Evolutionary conservation across 2,113 vertebrate genomes (phyloP).

Genomic region (Serilophus lunatus): DNA sequence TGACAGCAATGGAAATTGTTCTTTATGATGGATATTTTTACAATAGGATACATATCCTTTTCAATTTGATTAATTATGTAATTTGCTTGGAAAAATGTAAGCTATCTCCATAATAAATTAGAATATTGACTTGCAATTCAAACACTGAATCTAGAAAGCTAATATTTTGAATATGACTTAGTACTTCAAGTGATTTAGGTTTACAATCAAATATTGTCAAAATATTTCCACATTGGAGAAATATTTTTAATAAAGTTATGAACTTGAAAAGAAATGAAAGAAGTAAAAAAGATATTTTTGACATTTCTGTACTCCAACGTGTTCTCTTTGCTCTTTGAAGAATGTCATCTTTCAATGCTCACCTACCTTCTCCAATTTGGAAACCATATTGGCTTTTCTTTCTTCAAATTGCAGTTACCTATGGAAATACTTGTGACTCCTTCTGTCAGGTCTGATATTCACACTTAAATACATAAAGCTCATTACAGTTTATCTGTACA

Average conservation of each 20-base stretch:
- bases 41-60: slow-evolving; percentile 43
- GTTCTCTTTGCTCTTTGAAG: slow-evolving; percentile 29
- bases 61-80: slow-evolving; percentile 55
- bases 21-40: slow-evolving; percentile 62
- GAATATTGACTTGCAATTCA: slow-evolving; percentile 9
- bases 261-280: not conserved
- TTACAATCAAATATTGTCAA: slow-evolving; percentile 15
- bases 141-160: slow-evolving; percentile 2
- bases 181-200: not conserved
- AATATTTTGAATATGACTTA: slow-evolving; percentile 47
- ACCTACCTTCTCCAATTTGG: not conserved
- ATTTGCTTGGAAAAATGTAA: slow-evolving; percentile 41
- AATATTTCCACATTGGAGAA: not conserved
- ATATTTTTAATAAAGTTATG: slow-evolving; percentile 14
- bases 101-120: slow-evolving; percentile 7
- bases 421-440: not conserved
- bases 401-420: not conserved
- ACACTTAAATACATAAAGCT: not conserved
- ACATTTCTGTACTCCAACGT: not conserved
- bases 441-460: not conserved
- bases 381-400: not conserved
- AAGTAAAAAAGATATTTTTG: not conserved
- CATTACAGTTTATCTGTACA: not conserved
- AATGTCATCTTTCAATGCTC: not conserved
- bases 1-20: slow-evolving; percentile 71